phyloP scores from a whole-genome alignment of 2,113 vertebrate species.

The Irena cyanogastra region DNA sequence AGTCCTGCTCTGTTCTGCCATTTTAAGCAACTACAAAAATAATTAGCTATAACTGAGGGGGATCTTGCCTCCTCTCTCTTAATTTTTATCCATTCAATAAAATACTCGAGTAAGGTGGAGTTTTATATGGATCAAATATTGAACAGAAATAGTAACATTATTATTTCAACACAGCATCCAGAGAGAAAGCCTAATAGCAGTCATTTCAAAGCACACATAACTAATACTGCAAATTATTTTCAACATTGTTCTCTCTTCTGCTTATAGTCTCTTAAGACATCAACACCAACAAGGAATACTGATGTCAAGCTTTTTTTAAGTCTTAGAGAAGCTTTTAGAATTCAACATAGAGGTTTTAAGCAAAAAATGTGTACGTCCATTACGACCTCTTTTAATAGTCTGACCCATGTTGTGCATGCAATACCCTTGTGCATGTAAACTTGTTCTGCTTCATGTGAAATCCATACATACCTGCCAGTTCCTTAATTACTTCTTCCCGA shows the following conservation, averaged over 20 bases:
- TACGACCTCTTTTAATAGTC: not conserved
- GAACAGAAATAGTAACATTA: not conserved
- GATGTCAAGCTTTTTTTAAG: not conserved
- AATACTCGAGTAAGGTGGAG: rapidly evolving
- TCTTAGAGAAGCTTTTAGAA: not conserved
- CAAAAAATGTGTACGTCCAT: not conserved
- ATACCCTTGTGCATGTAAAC: not conserved
- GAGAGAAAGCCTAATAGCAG: not conserved
- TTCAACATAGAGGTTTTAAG: not conserved
- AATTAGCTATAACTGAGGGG: not conserved
- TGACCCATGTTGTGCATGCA: not conserved
- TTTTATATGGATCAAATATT: not conserved
- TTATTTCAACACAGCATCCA: not conserved
- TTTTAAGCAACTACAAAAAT: not conserved
- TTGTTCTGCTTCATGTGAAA: not conserved
- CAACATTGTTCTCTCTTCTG: not conserved
- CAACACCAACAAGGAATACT: not conserved
- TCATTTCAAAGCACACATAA: not conserved
- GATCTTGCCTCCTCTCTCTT: not conserved
- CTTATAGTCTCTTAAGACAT: not conserved
- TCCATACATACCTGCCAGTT: constrained; percentile 82
- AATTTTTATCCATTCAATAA: not conserved
- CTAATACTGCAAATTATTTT: not conserved
- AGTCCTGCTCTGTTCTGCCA: not conserved
- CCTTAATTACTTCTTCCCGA: constrained; percentile 90